These are phyloP conservation scores for Phrynosoma platyrhinos DNA, from an alignment of 2,113 vertebrate species.

Conservation along the genomic window DNA sequence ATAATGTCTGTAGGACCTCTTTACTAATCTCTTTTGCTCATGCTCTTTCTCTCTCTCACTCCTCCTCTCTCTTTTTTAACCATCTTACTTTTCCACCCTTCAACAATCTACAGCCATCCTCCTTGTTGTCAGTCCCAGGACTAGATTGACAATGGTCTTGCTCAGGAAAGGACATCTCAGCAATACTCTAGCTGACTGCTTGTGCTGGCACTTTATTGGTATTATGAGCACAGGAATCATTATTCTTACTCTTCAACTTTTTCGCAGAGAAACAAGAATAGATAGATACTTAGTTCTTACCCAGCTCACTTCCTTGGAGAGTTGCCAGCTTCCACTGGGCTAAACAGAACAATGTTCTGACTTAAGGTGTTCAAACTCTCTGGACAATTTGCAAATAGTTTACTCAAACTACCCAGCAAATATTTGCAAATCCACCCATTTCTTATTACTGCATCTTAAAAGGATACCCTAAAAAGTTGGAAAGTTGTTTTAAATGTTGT, in stretches of 20 bases:
- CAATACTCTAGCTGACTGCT: neutral
- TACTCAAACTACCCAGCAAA: neutral
- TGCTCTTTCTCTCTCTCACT: neutral
- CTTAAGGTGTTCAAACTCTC: neutral
- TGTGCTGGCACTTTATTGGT: neutral
- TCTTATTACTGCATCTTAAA: neutral
- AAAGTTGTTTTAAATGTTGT: conserved; percentile 4
- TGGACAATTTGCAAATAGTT: neutral
- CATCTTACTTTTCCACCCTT: neutral
- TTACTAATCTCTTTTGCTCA: no score
- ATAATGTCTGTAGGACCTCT: no score
- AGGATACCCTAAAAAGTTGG: neutral
- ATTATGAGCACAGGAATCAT: neutral
- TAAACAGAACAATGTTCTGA: neutral
- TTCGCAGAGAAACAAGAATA: neutral
- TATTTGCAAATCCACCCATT: neutral
- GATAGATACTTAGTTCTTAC: neutral
- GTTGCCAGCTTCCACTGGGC: neutral
- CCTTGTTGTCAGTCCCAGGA: neutral
- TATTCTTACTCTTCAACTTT: neutral
- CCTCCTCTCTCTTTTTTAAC: neutral
- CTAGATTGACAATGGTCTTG: neutral
- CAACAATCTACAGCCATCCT: no score
- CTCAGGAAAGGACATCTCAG: neutral
- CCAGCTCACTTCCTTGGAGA: neutral